phyloP scores from a whole-genome alignment of 2,888 invertebrate species.

The Isoperla grammatica region DNA sequence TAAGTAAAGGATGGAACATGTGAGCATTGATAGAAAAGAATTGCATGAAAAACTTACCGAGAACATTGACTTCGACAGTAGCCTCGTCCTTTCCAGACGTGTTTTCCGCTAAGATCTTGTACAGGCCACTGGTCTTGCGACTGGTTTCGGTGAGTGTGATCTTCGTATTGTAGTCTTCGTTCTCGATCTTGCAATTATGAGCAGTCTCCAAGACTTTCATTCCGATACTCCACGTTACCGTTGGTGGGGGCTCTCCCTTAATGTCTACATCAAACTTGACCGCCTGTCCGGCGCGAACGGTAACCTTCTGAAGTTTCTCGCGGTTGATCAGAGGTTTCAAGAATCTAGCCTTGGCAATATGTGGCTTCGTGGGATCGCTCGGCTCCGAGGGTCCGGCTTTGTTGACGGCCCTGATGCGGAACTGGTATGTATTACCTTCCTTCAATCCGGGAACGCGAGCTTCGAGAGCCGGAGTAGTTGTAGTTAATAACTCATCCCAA shows the following conservation, averaged over 20 bases:
- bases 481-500: conserved; percentile 77
- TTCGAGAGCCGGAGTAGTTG: conserved; percentile 67
- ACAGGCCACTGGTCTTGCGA: conserved; percentile 83
- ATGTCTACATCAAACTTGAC: conserved; percentile 92
- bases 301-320: conserved; percentile 81
- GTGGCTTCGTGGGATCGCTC: conserved; percentile 81
- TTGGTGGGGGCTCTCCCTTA: conserved; percentile 95
- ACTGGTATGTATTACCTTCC: conserved; percentile 91
- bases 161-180: conserved; percentile 88
- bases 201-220: conserved; percentile 61
- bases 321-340: conserved; percentile 93
- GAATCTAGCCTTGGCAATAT: conserved; percentile 80
- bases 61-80: conserved; percentile 82
- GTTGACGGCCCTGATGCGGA: conserved; percentile 90
- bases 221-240: conserved; percentile 72
- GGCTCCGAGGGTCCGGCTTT: conserved; percentile 92
- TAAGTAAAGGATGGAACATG: too few species aligned
- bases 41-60: conserved; percentile 51
- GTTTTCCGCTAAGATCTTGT: conserved; percentile 88
- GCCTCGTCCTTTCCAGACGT: conserved; percentile 91
- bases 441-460: conserved; percentile 79
- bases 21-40: background rate
- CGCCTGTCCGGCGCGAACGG: conserved; percentile 83
- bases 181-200: conserved; percentile 69
- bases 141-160: conserved; percentile 72